phyloP scores from a whole-genome alignment of 2,113 vertebrate genomes.

The Cyprinus carpio region DNA sequence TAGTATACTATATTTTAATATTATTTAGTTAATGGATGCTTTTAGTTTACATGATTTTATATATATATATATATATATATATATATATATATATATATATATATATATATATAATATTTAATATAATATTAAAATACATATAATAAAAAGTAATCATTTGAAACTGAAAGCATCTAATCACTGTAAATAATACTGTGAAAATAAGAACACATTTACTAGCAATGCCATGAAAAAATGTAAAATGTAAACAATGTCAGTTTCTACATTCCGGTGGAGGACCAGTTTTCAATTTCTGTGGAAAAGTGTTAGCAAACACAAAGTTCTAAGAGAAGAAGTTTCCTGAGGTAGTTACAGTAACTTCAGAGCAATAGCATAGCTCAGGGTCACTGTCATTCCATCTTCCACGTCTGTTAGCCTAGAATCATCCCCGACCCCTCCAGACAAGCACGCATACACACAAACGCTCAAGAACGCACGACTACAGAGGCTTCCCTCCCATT shows the following conservation, averaged over 20 bases:
- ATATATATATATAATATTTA: no score
- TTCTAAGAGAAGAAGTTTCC: conserved; percentile 37
- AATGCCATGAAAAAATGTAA: background rate
- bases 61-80: no score
- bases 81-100: no score
- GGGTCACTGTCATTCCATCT: conserved; percentile 73
- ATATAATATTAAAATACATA: no score
- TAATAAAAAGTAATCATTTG: no score
- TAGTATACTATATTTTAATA: no score
- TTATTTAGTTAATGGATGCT: no score
- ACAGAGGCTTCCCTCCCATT: conserved; percentile 68
- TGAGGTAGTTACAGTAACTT: conserved; percentile 43
- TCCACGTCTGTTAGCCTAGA: conserved; percentile 71
- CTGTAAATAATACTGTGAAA: background rate
- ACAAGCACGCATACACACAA: conserved; percentile 50
- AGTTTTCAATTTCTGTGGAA: background rate
- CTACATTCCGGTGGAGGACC: background rate
- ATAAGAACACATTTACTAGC: background rate
- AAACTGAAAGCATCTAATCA: background rate
- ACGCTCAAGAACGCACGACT: conserved; percentile 61
- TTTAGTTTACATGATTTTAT: no score
- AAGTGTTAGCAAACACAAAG: conserved; percentile 36
- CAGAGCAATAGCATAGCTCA: conserved; percentile 61
- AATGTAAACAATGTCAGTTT: background rate
- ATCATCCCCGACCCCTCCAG: conserved; percentile 72